Base-by-base conservation (phyloP, 2,888 invertebrate genomes). In the Mesoligia furuncula region DNA sequence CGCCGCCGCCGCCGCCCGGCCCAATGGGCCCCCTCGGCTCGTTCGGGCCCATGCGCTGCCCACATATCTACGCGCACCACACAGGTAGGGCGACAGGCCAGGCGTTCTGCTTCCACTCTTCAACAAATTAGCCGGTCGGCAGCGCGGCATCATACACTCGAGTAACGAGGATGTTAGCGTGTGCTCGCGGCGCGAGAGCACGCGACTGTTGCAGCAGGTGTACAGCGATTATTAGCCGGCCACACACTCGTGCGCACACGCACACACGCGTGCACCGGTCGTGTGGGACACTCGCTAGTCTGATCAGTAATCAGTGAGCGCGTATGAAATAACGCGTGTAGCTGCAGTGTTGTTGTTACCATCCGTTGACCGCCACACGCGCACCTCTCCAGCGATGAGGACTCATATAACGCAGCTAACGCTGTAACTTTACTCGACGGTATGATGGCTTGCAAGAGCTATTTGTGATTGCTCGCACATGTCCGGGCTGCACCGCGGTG, bases 1-100 rank as follows among this genome's bases (percentile, higher is more conserved):
- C 90, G 83, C 90, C 91, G 68, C 83, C 75, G 69, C 77, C 75
- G 71, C 80, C 85, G 8, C 86, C 86, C 1, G 85, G 62, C 0
- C 84, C 88, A 36, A 48, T 80, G 81, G 45, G 57, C 9, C 7
- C 42, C 20, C 1, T 13, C 24, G 24, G 61, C 27, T 42, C 70
- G 7, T 42, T 31, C 64, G 24, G 39, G 15, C 42, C 59, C 5
- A 62, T 15, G 13, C 54, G 45, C 68, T 81, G 76, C 86, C 70
- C 54, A 66, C 82, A 70, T 15, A 73, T 65, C 36, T 81, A 75
- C 75, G 45, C 75, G 31, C 72, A 75, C 42, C 68, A 24, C 54
- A 27, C 85, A 89, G 88, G 89, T 89, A 88, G 13, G 75, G 20
- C 15, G 15, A 51, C 57, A 27, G n/a, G 24, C 54, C n/a, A 66